phyloP scores from a whole-genome alignment of 2,113 vertebrate species.

The Tupaia chinensis region DNA sequence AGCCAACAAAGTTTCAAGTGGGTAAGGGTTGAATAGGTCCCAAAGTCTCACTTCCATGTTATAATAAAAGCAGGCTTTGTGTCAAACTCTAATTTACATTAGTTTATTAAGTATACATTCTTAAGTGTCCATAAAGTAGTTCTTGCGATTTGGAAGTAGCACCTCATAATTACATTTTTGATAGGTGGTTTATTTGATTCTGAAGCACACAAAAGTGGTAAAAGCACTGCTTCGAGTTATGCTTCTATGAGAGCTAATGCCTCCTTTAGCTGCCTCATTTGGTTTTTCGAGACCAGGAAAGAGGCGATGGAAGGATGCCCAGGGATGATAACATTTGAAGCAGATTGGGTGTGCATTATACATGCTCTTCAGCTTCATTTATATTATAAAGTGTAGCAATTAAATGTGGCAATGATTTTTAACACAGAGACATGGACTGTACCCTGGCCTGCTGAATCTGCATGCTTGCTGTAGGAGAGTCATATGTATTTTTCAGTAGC shows the following conservation, averaged over 20 bases:
- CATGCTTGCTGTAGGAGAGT: neutral
- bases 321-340: neutral
- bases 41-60: neutral
- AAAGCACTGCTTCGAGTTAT: neutral
- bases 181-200: neutral
- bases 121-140: neutral
- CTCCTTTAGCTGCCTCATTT: neutral
- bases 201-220: neutral
- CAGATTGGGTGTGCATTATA: neutral
- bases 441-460: neutral
- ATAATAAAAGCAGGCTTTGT: neutral
- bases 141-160: neutral
- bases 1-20: neutral
- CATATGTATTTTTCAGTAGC: neutral
- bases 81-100: neutral
- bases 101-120: neutral
- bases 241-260: neutral
- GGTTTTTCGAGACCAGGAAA: neutral
- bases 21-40: neutral
- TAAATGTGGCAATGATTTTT: neutral
- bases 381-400: conserved; percentile 26
- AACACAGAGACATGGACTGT: neutral
- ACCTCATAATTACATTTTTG: neutral
- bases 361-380: neutral
- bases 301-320: neutral